Evolutionary conservation across 30 jellyfish, hydroid and myxozoan genomes (phyloP).

Genomic region (Nemopilema nomurai): DNA sequence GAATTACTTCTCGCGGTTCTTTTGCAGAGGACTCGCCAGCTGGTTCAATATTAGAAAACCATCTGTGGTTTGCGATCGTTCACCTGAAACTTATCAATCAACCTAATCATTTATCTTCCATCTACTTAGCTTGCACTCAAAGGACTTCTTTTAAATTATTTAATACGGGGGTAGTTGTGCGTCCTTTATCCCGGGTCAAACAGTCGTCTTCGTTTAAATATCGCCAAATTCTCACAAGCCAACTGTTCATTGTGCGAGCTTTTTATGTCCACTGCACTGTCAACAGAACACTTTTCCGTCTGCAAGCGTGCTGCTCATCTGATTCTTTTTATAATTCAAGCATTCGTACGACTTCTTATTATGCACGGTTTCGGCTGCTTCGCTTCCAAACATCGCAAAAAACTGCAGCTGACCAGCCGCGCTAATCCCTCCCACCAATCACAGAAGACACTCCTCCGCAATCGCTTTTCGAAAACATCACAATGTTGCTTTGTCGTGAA

Average conservation of each 20-base stretch:
- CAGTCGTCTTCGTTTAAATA: not conserved
- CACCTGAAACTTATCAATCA: constrained; percentile 75
- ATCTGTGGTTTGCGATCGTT: constrained; percentile 68
- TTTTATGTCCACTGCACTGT: constrained; percentile 2
- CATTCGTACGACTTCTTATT: not conserved
- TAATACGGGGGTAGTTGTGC: constrained; percentile 29
- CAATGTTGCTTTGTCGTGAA: too few relatives aligned
- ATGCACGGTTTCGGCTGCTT: not conserved
- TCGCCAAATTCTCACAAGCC: not conserved
- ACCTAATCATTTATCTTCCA: constrained; percentile 46
- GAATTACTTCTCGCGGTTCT: constrained; percentile 48
- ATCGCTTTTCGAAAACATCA: not conserved
- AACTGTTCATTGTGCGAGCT: constrained; percentile 13
- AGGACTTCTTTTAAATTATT: constrained; percentile 16
- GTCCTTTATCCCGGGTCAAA: constrained; percentile 31
- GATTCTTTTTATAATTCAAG: not conserved
- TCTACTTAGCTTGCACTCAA: constrained; percentile 54
- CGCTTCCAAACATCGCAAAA: not conserved
- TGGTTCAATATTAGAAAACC: constrained; percentile 61
- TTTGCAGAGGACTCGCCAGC: constrained; percentile 71
- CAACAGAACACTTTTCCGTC: not conserved
- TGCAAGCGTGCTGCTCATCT: not conserved
- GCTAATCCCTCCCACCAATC: too few relatives aligned
- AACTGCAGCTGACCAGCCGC: not conserved
- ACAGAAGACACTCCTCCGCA: not conserved